A percentile compares a stretch with the other conserved stretches of the same genome.
phyloP scores from a whole-genome alignment of 2,888 invertebrate genomes.

The Gastrophysa polygoni region DNA sequence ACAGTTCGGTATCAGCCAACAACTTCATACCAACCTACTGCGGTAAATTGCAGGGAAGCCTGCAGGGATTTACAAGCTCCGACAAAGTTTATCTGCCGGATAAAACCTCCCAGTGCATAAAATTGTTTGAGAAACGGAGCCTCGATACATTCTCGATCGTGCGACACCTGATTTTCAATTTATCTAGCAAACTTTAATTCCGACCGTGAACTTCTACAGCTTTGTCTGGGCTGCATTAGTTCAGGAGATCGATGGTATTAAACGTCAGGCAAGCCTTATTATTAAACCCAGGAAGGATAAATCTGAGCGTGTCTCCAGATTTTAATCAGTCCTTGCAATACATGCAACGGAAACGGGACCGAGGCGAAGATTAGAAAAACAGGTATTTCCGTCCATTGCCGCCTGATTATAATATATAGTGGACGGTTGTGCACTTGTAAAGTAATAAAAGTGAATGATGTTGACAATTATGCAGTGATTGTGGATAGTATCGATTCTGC shows the following conservation, averaged over 20 bases:
- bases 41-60: too few species aligned
- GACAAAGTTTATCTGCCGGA: too few species aligned
- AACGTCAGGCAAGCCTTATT: conserved; percentile 7
- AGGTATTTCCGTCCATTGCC: neutral
- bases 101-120: too few species aligned
- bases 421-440: neutral
- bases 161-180: neutral
- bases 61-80: too few species aligned
- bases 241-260: conserved; percentile 13
- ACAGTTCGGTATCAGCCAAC: too few species aligned
- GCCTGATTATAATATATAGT: neutral
- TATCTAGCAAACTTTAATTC: neutral
- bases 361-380: neutral
- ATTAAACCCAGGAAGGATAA: conserved; percentile 13
- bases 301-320: conserved; percentile 15
- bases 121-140: too few species aligned
- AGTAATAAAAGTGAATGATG: neutral
- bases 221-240: neutral
- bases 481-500: too few species aligned
- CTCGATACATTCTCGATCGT: too few species aligned
- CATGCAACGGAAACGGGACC: neutral
- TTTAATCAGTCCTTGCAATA: conserved; percentile 11
- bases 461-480: neutral
- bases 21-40: too few species aligned
- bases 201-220: neutral